A percentile compares a stretch with the other conserved stretches of the same genome.
Evolutionary conservation across 2,888 invertebrate species (phyloP).

Genomic region (Lumbricus terrestris): DNA sequence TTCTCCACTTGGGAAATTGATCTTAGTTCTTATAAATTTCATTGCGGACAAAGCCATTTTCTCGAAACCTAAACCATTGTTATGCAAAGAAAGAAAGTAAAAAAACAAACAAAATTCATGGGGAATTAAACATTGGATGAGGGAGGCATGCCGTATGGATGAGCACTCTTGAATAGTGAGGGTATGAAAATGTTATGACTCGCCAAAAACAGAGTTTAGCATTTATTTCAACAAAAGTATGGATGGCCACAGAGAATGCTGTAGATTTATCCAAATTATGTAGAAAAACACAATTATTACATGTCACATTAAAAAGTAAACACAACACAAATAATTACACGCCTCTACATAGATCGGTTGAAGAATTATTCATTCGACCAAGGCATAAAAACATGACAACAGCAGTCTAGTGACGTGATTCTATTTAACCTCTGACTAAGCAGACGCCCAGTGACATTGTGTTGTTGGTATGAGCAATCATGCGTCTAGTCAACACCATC

Average conservation of each 20-base stretch:
- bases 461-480: too few species aligned
- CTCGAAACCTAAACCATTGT: background rate
- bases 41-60: background rate
- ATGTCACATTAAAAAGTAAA: background rate
- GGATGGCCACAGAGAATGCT: background rate
- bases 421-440: background rate
- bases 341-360: background rate
- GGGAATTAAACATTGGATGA: background rate
- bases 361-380: too few species aligned
- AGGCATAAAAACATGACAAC: background rate
- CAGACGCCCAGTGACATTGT: background rate
- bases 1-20: background rate
- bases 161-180: background rate
- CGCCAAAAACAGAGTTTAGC: background rate
- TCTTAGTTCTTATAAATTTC: background rate
- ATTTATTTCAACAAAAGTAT: background rate
- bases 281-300: background rate
- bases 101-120: background rate
- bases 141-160: background rate
- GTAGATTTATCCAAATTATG: background rate
- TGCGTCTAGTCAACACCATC: background rate
- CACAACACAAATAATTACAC: background rate
- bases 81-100: too few species aligned
- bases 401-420: background rate
- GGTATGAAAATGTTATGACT: too few species aligned